These are phyloP conservation scores for Iselma pallidipennis DNA, from an alignment of 2,888 invertebrate species.

Conservation along the genomic window DNA sequence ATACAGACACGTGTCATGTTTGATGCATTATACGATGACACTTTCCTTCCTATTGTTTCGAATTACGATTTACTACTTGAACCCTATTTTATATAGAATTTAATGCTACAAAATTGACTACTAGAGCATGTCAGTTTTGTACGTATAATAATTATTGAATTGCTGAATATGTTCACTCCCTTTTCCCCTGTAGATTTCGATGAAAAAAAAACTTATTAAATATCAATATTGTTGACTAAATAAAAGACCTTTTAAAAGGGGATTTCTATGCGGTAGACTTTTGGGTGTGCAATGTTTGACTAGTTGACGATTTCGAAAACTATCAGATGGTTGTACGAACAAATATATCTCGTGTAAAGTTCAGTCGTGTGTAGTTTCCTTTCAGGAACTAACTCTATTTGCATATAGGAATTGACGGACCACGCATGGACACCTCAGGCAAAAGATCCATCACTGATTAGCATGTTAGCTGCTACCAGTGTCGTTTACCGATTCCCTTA, in stretches of 20 bases:
- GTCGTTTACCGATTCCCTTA: conserved; percentile 19
- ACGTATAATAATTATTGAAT: neutral
- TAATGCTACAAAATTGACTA: neutral
- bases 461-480: conserved; percentile 24
- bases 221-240: neutral
- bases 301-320: neutral
- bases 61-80: conserved; percentile 23
- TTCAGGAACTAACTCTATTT: neutral
- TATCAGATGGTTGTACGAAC: neutral
- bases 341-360: neutral
- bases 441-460: conserved; percentile 23
- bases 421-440: conserved; percentile 17
- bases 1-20: conserved; percentile 28
- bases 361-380: neutral
- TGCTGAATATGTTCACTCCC: too few species aligned
- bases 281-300: neutral
- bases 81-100: conserved; percentile 1
- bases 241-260: neutral
- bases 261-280: neutral
- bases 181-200: neutral
- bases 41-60: conserved; percentile 27
- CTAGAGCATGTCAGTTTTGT: too few species aligned
- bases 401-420: neutral
- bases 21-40: conserved; percentile 27
- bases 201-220: neutral